A percentile compares a stretch with the other conserved stretches of the same genome.
Conservation (phyloP, 1,140 invertebrate species). For the Drosophila nasuta region DNA sequence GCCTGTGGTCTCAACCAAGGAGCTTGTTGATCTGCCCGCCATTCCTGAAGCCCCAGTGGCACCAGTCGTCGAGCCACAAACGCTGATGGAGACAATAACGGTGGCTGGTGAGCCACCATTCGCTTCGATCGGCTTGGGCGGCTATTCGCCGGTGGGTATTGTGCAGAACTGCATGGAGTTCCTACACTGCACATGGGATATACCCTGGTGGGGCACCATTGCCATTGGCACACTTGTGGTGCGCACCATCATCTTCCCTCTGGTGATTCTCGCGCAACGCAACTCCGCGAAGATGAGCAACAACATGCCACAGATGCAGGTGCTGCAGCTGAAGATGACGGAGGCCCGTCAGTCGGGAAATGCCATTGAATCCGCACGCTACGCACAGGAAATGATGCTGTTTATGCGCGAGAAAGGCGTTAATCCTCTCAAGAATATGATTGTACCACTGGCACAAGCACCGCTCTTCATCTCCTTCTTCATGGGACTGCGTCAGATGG, state of each 20-base stretch:
- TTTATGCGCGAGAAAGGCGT: constrained; percentile 93
- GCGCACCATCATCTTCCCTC: constrained; percentile 91
- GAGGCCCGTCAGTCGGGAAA: constrained; percentile 93
- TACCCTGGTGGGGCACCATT: constrained; percentile 97
- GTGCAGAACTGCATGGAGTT: constrained; percentile 92
- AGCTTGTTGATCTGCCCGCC: constrained; percentile 84
- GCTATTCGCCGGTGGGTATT: constrained; percentile 91
- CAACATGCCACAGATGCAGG: constrained; percentile 92
- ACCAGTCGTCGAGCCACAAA: constrained; percentile 70
- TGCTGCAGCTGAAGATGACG: constrained; percentile 92
- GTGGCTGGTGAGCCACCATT: constrained; percentile 91
- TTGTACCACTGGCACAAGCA: constrained; percentile 93
- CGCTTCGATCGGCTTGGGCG: constrained; percentile 91
- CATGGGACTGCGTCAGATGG: constrained; percentile 93
- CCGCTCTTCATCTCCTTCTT: constrained; percentile 97
- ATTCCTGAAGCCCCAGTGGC: constrained; percentile 86
- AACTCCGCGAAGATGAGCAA: constrained; percentile 92
- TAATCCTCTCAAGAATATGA: constrained; percentile 92
- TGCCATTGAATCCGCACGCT: constrained; percentile 90
- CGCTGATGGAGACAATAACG: constrained; percentile 84
- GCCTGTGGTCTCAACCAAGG: constrained; percentile 37
- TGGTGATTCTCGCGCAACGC: constrained; percentile 92
- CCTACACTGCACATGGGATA: constrained; percentile 89
- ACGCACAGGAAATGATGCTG: constrained; percentile 90
- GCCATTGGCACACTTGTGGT: constrained; percentile 91